These are phyloP conservation scores for Empis livida DNA, from an alignment of 2,888 invertebrate genomes.

Conservation along the genomic window DNA sequence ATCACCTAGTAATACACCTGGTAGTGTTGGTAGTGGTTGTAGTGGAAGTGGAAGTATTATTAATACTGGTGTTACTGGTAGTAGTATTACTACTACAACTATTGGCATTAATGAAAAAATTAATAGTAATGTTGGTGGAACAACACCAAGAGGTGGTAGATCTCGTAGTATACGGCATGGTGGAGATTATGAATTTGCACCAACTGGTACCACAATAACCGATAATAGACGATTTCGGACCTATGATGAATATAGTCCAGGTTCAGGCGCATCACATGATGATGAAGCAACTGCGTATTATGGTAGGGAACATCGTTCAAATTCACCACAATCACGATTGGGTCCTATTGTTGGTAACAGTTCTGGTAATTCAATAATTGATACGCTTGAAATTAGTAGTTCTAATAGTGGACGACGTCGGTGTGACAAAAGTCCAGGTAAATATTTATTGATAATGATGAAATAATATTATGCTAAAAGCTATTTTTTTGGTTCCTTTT, in stretches of 20 bases:
- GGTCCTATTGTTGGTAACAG: constrained; percentile 37
- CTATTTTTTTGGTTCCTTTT: constrained; percentile 5
- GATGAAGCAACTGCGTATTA: constrained; percentile 33
- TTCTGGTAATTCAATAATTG: constrained; percentile 22
- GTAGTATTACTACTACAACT: constrained; percentile 28
- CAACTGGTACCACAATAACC: constrained; percentile 26
- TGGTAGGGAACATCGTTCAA: constrained; percentile 31
- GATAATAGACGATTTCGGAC: constrained; percentile 42
- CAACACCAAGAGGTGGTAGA: constrained; percentile 37
- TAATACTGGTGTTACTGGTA: constrained; percentile 7
- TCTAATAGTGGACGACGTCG: constrained; percentile 29
- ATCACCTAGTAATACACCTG: constrained; percentile 9
- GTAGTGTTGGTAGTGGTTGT: constrained; percentile 6
- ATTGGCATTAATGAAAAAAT: constrained; percentile 19
- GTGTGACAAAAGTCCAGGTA: constrained; percentile 34
- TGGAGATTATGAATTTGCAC: constrained; percentile 35
- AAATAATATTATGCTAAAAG: neutral
- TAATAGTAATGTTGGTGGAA: constrained; percentile 22
- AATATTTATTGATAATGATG: constrained; percentile 18
- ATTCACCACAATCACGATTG: constrained; percentile 27
- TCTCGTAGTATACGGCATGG: constrained; percentile 37
- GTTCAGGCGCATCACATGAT: constrained; percentile 53
- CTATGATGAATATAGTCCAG: constrained; percentile 61
- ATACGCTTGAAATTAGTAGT: constrained; percentile 21
- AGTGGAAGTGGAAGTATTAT: constrained; percentile 13